Conservation (phyloP, 37 sponge, comb jelly and placozoan genomes). For the Eunapius fragilis region DNA sequence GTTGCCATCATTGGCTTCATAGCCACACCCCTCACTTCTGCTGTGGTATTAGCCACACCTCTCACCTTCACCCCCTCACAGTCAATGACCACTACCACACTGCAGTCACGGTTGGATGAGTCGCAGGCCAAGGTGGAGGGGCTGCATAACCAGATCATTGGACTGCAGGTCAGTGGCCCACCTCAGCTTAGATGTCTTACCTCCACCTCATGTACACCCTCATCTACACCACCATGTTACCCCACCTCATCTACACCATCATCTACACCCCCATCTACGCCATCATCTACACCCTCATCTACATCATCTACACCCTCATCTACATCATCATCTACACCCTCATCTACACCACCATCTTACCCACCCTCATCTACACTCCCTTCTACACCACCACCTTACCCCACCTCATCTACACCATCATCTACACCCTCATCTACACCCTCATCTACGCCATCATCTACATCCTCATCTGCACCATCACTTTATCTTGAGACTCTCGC, state of each 20-base stretch:
- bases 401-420: too few species aligned
- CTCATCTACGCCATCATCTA: too few species aligned
- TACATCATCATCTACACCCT: not conserved
- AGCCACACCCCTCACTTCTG: not conserved
- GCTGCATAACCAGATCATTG: conserved; percentile 42
- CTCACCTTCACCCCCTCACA: not conserved
- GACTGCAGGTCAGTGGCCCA: conserved; percentile 36
- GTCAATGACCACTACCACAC: conserved; percentile 23
- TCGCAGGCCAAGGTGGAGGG: conserved; percentile 28
- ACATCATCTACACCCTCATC: too few species aligned
- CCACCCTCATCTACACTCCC: not conserved
- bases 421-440: too few species aligned
- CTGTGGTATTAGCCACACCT: not conserved
- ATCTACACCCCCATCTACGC: too few species aligned
- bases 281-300: too few species aligned
- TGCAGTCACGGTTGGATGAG: conserved; percentile 58
- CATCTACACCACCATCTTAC: not conserved
- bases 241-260: too few species aligned
- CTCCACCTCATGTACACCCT: not conserved
- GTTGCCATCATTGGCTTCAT: too few species aligned
- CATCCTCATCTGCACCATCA: too few species aligned
- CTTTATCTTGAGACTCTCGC: too few species aligned
- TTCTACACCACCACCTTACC: not conserved
- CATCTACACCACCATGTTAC: not conserved
- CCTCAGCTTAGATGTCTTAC: not conserved